Evolutionary conservation across 2,888 invertebrate genomes (phyloP).

Genomic region (Helobdella robusta): DNA sequence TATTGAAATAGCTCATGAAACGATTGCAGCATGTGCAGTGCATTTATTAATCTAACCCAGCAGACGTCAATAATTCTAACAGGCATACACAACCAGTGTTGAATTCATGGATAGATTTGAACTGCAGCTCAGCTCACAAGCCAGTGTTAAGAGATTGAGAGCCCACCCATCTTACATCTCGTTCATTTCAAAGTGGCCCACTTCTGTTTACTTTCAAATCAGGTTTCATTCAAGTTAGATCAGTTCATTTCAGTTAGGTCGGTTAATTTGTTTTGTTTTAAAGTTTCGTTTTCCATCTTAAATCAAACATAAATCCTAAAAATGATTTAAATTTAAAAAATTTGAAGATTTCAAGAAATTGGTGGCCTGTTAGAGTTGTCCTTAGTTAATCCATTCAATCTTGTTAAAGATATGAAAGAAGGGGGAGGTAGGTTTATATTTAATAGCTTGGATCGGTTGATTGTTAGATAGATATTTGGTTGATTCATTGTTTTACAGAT

Average conservation of each 20-base stretch:
- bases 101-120: slow-evolving; percentile 66
- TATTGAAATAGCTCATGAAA: no score
- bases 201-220: slow-evolving; percentile 92
- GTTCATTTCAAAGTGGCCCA: slow-evolving; percentile 78
- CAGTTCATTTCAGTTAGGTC: neutral
- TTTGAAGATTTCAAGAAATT: slow-evolving; percentile 91
- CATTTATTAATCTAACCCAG: no score
- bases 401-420: slow-evolving; percentile 22
- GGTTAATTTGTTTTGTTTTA: slow-evolving; percentile 53
- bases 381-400: slow-evolving; percentile 47
- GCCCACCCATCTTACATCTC: slow-evolving; percentile 64
- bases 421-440: no score
- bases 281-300: no score
- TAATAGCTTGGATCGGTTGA: no score
- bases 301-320: no score
- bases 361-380: slow-evolving; percentile 60
- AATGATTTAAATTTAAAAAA: no score
- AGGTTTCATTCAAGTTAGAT: slow-evolving; percentile 51
- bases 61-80: no score
- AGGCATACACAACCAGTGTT: slow-evolving; percentile 68
- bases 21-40: no score
- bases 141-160: slow-evolving; percentile 57
- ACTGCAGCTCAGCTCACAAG: slow-evolving; percentile 56
- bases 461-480: no score
- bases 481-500: no score